These are phyloP conservation scores for Corapipo altera DNA, from an alignment of 2,113 vertebrate genomes.

Conservation along the genomic window DNA sequence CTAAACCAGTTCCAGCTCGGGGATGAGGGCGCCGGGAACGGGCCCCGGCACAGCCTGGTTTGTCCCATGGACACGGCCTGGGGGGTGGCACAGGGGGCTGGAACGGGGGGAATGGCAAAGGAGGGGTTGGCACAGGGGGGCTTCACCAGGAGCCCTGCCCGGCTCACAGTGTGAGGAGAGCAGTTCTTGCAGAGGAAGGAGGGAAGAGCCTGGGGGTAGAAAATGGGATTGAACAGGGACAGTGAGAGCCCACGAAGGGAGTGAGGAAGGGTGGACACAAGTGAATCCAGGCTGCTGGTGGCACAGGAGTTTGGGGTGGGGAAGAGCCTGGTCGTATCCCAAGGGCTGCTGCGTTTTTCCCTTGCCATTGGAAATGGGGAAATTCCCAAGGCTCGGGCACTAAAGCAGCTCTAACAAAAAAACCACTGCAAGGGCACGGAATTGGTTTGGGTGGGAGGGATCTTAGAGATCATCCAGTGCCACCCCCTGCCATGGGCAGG, in stretches of 20 bases:
- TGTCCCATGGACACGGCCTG: accelerated
- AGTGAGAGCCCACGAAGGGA: neutral
- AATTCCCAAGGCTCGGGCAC: accelerated
- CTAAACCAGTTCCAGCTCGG: accelerated
- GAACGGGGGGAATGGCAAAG: too few species aligned
- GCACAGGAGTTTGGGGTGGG: neutral
- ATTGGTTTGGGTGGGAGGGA: neutral
- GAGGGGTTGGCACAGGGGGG: neutral
- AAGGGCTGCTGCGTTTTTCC: accelerated
- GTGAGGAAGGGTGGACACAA: neutral
- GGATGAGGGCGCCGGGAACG: neutral
- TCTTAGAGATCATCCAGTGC: accelerated
- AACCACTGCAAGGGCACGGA: too few species aligned
- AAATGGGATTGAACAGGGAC: accelerated
- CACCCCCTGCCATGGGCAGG: neutral
- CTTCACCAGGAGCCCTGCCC: too few species aligned
- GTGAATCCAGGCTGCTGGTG: neutral
- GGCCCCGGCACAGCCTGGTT: neutral
- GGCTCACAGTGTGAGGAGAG: too few species aligned
- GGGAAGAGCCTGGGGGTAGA: neutral
- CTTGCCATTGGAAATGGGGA: neutral
- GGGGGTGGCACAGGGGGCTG: neutral
- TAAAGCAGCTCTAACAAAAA: neutral
- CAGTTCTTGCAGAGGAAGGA: too few species aligned
- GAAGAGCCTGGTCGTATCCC: neutral